phyloP scores from a whole-genome alignment of 2,888 invertebrate species.

The Phortica okadai region DNA sequence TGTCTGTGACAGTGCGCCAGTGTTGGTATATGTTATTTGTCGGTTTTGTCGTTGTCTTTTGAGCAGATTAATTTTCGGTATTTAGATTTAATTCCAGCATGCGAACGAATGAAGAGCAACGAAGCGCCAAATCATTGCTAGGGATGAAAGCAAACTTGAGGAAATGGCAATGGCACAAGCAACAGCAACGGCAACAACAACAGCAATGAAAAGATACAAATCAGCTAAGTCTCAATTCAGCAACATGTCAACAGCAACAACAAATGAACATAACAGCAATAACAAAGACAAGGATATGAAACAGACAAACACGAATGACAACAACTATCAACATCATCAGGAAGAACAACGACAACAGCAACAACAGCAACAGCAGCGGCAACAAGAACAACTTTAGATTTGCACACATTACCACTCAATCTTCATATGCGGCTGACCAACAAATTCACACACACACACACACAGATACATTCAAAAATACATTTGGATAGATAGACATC shows the following conservation, averaged over 20 bases:
- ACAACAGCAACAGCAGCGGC: slow-evolving; percentile 31
- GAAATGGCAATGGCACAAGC: slow-evolving; percentile 22
- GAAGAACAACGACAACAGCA: slow-evolving; percentile 33
- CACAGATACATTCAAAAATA: slow-evolving; percentile 48
- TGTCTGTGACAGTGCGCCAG: slow-evolving; percentile 2
- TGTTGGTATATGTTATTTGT: not conserved
- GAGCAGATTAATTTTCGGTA: slow-evolving; percentile 68
- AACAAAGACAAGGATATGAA: slow-evolving; percentile 25
- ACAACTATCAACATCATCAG: slow-evolving; percentile 25
- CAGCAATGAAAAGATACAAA: slow-evolving; percentile 56
- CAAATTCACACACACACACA: slow-evolving; percentile 8
- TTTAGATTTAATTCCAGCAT: slow-evolving; percentile 60
- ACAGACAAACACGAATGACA: slow-evolving; percentile 13
- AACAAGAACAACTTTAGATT: slow-evolving; percentile 57
- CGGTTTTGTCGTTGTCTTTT: slow-evolving; percentile 36
- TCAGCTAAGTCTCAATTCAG: slow-evolving; percentile 66
- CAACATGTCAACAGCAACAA: slow-evolving; percentile 63
- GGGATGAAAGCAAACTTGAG: not conserved
- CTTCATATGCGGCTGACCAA: slow-evolving; percentile 47
- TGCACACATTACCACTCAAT: slow-evolving; percentile 70
- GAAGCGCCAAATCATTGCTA: slow-evolving; percentile 26
- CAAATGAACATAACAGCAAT: slow-evolving; percentile 39
- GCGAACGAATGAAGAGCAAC: slow-evolving; percentile 21
- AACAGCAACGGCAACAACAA: slow-evolving; percentile 36
- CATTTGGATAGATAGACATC: slow-evolving; percentile 13